Evolutionary conservation across 2,113 vertebrate species (phyloP).

Genomic region (Typhlomys cinereus): DNA sequence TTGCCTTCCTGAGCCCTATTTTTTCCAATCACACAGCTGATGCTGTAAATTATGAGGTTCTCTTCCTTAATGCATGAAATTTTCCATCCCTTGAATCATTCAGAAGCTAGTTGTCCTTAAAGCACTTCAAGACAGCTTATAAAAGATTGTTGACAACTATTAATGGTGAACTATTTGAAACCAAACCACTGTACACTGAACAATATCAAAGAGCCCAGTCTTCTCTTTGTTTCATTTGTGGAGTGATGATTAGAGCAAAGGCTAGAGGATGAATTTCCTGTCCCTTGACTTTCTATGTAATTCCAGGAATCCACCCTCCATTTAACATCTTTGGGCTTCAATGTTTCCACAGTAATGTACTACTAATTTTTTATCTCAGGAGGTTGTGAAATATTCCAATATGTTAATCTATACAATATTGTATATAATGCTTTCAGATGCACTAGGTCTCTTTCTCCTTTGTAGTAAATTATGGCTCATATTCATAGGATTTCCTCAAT

Average conservation of each 20-base stretch:
- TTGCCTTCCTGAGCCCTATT: constrained; percentile 65
- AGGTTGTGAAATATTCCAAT: background rate
- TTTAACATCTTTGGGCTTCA: background rate
- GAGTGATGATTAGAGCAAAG: background rate
- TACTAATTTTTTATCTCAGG: background rate
- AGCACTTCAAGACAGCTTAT: background rate
- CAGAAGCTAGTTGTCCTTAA: constrained; percentile 45
- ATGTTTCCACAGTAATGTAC: background rate
- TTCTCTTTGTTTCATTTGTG: constrained; percentile 6
- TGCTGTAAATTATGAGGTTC: constrained; percentile 52
- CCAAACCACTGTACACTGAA: background rate
- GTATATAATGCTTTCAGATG: background rate
- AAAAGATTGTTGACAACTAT: constrained; percentile 42
- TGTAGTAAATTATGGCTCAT: background rate
- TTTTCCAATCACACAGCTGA: constrained; percentile 56
- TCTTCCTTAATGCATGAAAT: constrained; percentile 58
- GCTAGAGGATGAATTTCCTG: background rate
- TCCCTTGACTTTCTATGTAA: background rate
- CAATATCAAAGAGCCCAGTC: background rate
- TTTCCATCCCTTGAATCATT: background rate
- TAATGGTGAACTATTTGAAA: constrained; percentile 33
- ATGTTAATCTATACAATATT: too few species aligned
- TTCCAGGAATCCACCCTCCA: background rate
- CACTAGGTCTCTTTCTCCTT: background rate
- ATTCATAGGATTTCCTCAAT: background rate